A percentile compares a stretch with the other conserved stretches of the same genome.
Conservation (phyloP, 1,140 invertebrate genomes). For the Amphibalanus amphitrite region DNA sequence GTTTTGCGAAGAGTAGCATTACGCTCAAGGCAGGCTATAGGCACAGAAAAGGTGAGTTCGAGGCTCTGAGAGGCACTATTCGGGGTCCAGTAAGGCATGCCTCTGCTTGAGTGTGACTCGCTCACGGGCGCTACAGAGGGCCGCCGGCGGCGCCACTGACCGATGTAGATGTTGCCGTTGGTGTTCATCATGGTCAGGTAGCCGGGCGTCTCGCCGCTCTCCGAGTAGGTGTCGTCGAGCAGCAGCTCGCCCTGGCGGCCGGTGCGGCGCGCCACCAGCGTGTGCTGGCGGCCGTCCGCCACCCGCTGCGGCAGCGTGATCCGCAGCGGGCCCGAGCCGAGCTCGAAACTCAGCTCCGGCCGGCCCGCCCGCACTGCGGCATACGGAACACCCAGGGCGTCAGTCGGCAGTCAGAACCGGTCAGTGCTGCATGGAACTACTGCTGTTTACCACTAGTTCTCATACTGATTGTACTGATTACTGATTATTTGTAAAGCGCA, state of each 20-base stretch:
- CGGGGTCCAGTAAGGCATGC: background rate
- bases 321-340: slow-evolving; percentile 57
- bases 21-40: too few relatives aligned
- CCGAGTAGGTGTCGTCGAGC: slow-evolving; percentile 41
- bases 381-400: slow-evolving; percentile 26
- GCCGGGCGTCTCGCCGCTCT: slow-evolving; percentile 44
- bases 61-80: background rate
- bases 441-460: background rate
- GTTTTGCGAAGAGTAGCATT: too few relatives aligned
- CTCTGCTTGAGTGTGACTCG: background rate
- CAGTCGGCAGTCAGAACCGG: background rate
- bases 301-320: slow-evolving; percentile 42
- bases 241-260: slow-evolving; percentile 50
- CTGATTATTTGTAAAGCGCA: too few relatives aligned
- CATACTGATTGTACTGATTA: too few relatives aligned
- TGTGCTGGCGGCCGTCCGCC: slow-evolving; percentile 60
- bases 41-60: background rate
- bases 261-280: slow-evolving; percentile 43
- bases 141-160: slow-evolving; percentile 34
- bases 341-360: slow-evolving; percentile 63
- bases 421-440: too few relatives aligned
- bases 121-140: background rate
- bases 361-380: slow-evolving; percentile 49
- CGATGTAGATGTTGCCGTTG: slow-evolving; percentile 71
- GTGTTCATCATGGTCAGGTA: slow-evolving; percentile 50